Conservation (phyloP, 1,140 invertebrate species). For the Ruditapes philippinarum region DNA sequence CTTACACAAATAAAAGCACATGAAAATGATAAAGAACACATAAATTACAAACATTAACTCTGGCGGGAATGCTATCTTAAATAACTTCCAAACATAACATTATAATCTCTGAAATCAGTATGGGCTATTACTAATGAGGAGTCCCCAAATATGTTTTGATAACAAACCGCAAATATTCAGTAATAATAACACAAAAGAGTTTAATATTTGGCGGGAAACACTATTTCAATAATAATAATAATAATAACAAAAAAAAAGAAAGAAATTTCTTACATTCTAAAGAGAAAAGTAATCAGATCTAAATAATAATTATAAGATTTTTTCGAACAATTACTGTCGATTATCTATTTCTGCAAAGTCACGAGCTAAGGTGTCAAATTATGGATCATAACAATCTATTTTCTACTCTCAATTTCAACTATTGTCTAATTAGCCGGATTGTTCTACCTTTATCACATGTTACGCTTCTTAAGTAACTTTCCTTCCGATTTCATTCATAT, state of each 20-base stretch:
- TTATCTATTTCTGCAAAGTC: conserved; percentile 9
- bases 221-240: too few species aligned
- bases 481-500: not conserved
- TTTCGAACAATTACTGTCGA: not conserved
- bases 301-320: not conserved
- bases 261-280: not conserved
- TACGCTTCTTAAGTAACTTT: not conserved
- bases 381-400: not conserved
- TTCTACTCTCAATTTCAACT: not conserved
- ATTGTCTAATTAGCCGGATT: not conserved
- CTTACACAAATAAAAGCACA: too few species aligned
- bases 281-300: not conserved
- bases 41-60: too few species aligned
- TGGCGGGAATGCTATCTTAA: too few species aligned
- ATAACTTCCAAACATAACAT: too few species aligned
- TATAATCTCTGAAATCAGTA: too few species aligned
- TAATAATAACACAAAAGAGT: not conserved
- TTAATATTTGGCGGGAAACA: not conserved
- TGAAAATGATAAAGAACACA: too few species aligned
- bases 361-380: not conserved
- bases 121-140: too few species aligned
- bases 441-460: not conserved
- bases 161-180: too few species aligned
- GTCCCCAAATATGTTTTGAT: too few species aligned
- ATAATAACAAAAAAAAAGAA: not conserved